Conservation (phyloP, 2,888 invertebrate species). For the Drosophila paramelanica region DNA sequence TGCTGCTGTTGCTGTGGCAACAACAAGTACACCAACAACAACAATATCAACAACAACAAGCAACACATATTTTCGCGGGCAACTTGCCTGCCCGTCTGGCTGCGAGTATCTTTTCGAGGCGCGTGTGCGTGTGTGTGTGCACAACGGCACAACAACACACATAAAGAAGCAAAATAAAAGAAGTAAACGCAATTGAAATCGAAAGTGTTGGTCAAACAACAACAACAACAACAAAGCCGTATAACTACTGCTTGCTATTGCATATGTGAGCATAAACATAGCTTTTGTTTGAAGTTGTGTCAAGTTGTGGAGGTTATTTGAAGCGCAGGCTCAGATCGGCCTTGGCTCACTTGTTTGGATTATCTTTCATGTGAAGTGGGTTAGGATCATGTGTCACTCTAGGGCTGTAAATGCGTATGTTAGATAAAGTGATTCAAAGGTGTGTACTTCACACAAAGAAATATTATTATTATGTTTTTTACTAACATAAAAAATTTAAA, state of each 20-base stretch:
- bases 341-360: constrained; percentile 63
- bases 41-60: constrained; percentile 26
- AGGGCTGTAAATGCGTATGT: constrained; percentile 18
- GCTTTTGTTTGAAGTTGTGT: constrained; percentile 40
- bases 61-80: constrained; percentile 72
- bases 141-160: constrained; percentile 21
- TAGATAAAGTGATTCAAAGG: constrained; percentile 9
- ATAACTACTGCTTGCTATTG: constrained; percentile 54
- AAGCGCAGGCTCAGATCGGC: constrained; percentile 72
- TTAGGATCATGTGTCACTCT: constrained; percentile 36
- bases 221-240: constrained; percentile 40
- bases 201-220: constrained; percentile 73
- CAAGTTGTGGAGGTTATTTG: constrained; percentile 45
- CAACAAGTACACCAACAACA: constrained; percentile 16
- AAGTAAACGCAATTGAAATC: constrained; percentile 79
- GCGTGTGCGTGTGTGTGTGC: constrained; percentile 31
- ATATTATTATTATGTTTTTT: neutral
- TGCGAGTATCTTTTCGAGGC: constrained; percentile 9
- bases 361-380: constrained; percentile 46
- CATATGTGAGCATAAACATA: constrained; percentile 48
- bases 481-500: neutral
- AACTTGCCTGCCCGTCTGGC: constrained; percentile 26
- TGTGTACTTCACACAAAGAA: neutral
- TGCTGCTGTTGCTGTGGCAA: constrained; percentile 35
- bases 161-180: constrained; percentile 52